Conservation (phyloP, 2,113 vertebrate species). For the Mobula hypostoma region DNA sequence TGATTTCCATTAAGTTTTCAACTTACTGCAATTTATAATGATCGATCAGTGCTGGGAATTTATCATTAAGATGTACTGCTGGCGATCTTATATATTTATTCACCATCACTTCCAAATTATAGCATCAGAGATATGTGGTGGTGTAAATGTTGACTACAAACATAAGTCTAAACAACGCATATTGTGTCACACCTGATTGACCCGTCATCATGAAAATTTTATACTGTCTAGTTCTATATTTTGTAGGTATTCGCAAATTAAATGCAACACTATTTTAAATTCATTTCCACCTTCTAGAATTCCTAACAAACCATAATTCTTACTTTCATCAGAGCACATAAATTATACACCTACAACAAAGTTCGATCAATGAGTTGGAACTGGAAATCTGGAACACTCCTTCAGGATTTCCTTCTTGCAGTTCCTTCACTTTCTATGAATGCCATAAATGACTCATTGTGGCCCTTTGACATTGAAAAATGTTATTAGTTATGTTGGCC, state of each 20-base stretch:
- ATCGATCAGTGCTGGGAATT: not conserved
- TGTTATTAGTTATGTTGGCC: not conserved
- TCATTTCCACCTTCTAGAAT: not conserved
- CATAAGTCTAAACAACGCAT: not conserved
- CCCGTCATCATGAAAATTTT: not conserved
- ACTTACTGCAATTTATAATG: not conserved
- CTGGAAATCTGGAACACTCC: not conserved
- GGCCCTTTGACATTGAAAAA: not conserved
- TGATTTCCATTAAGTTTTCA: not conserved
- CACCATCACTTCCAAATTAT: not conserved
- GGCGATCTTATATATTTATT: not conserved
- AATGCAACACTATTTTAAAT: not conserved
- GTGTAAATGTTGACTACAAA: not conserved
- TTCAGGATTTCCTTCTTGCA: not conserved
- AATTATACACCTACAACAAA: not conserved
- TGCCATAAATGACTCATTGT: not conserved
- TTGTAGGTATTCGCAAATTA: not conserved
- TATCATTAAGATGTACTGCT: not conserved
- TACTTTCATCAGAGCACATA: not conserved
- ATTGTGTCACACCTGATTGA: not conserved
- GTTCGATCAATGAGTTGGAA: not conserved
- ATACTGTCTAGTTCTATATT: not conserved
- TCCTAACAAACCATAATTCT: constrained; percentile 1
- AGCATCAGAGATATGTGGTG: not conserved
- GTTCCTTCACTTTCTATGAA: not conserved